Evolutionary conservation across 2,797 vertebrate genomes (phyloP).

Genomic region (Channa striata): DNA sequence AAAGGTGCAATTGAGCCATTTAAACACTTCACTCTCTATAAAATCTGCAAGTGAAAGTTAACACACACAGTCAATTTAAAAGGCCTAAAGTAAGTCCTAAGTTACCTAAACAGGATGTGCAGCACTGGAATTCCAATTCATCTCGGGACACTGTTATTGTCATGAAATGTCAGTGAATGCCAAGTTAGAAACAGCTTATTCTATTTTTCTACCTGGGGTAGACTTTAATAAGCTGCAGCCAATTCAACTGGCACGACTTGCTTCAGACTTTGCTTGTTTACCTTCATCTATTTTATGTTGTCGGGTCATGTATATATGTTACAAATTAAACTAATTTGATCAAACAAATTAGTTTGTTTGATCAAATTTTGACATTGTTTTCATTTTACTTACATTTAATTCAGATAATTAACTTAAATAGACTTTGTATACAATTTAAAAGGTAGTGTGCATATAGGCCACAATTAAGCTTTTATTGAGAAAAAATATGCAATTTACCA

Average conservation of each 20-base stretch:
- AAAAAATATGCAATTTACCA: conserved; percentile 20
- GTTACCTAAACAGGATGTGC: not conserved
- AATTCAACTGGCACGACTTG: too few species aligned
- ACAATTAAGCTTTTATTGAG: conserved; percentile 6
- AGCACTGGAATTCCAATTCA: not conserved
- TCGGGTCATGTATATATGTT: not conserved
- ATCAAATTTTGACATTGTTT: not conserved
- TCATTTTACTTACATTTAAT: not conserved
- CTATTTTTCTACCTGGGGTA: not conserved
- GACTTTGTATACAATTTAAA: not conserved
- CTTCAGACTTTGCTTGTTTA: not conserved
- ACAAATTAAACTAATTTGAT: too few species aligned
- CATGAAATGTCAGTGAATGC: not conserved
- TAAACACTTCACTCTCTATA: not conserved
- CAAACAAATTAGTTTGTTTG: not conserved
- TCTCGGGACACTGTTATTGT: too few species aligned
- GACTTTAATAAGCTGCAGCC: not conserved
- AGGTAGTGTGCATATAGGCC: conserved; percentile 5
- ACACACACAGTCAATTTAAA: not conserved
- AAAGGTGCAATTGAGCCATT: not conserved
- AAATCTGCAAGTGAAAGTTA: not conserved
- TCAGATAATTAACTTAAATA: not conserved
- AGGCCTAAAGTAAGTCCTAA: not conserved
- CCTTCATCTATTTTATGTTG: not conserved
- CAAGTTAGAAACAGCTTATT: not conserved